phyloP scores from a whole-genome alignment of 2,888 invertebrate species.

The Cerastis leucographa region DNA sequence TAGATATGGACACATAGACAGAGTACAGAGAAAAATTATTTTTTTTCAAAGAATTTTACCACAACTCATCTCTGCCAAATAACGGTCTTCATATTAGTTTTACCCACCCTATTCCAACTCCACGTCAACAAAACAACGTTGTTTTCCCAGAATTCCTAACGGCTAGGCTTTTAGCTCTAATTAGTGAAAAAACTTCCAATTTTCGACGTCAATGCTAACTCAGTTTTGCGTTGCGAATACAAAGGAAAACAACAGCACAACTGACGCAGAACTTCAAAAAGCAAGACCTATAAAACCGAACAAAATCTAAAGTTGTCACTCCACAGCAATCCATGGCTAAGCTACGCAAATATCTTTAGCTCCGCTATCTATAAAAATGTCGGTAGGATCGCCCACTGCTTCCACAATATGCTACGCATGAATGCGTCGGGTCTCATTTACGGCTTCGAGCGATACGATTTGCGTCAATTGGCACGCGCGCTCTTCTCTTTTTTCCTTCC shows the following conservation, averaged over 20 bases:
- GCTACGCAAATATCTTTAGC: neutral
- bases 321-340: neutral
- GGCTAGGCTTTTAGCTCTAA: conserved; percentile 42
- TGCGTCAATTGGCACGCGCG: neutral
- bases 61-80: neutral
- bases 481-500: neutral
- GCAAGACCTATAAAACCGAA: conserved; percentile 9
- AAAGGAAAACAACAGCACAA: conserved; percentile 43
- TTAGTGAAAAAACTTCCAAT: conserved; percentile 6
- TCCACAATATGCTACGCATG: neutral
- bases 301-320: conserved; percentile 11
- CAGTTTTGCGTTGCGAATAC: neutral
- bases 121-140: conserved; percentile 25
- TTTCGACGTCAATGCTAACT: conserved; percentile 29
- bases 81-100: neutral
- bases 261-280: neutral
- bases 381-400: neutral
- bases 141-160: conserved; percentile 25
- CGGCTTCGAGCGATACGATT: neutral
- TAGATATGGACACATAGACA: no score
- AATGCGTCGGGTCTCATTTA: neutral
- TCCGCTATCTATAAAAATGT: neutral
- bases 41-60: neutral
- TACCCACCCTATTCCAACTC: conserved; percentile 2
- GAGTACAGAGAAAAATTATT: neutral